These are phyloP conservation scores for Macrophya annulata DNA, from an alignment of 2,888 invertebrate species.

Conservation along the genomic window DNA sequence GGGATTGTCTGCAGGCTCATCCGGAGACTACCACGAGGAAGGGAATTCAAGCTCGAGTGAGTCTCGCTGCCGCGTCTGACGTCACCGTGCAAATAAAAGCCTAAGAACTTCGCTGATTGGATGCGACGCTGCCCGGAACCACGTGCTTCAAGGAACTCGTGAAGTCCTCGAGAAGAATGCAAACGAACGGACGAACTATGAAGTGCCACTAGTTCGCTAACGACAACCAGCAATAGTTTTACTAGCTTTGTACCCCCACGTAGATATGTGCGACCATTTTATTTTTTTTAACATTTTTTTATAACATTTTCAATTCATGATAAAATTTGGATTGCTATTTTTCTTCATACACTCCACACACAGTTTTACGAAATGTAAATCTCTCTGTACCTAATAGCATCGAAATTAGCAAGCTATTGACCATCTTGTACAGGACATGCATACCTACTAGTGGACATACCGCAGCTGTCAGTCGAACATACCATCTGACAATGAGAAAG, in stretches of 20 bases:
- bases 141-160: conserved; percentile 14
- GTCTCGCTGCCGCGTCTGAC: not conserved
- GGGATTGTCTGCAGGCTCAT: conserved; percentile 32
- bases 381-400: not conserved
- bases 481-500: conserved; percentile 18
- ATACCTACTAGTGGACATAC: not conserved
- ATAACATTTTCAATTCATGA: not conserved
- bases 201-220: not conserved
- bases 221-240: conserved; percentile 6
- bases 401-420: not conserved
- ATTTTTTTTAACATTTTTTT: not conserved
- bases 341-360: not conserved
- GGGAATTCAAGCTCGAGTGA: conserved; percentile 38
- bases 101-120: conserved; percentile 39
- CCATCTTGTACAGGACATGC: not conserved
- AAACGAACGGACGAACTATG: conserved; percentile 36
- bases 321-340: not conserved
- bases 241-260: not conserved
- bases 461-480: not conserved
- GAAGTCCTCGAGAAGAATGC: conserved; percentile 23
- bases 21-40: conserved; percentile 7
- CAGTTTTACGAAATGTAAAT: not conserved
- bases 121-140: conserved; percentile 25
- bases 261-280: not conserved
- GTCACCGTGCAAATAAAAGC: conserved; percentile 41